phyloP scores from a whole-genome alignment of 2,113 vertebrate genomes.

The Xiphophorus maculatus region DNA sequence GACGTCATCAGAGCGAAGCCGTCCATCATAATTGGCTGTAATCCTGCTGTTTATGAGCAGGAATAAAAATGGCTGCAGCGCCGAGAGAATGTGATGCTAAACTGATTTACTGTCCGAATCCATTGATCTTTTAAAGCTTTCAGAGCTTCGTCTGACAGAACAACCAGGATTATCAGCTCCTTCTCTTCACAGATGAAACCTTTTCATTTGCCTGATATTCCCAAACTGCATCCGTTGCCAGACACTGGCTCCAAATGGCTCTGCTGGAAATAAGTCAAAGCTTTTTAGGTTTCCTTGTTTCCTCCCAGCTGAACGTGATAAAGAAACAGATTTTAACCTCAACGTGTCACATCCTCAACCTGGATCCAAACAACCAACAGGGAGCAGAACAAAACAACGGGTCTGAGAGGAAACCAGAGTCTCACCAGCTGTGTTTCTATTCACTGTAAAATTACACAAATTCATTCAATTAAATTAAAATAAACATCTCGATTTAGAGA shows the following conservation, averaged over 20 bases:
- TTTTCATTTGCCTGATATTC: background rate
- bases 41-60: conserved; percentile 57
- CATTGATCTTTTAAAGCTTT: conserved; percentile 43
- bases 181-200: background rate
- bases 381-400: background rate
- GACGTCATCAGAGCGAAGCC: conserved; percentile 43
- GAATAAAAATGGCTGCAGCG: conserved; percentile 35
- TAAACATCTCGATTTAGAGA: too few species aligned
- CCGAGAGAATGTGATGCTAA: conserved; percentile 13
- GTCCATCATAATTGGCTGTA: conserved; percentile 20
- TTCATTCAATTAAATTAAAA: too few species aligned
- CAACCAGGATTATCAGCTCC: conserved; percentile 7
- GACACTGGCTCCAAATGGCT: background rate
- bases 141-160: conserved; percentile 6
- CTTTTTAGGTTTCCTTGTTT: background rate
- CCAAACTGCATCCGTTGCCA: background rate
- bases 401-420: too few species aligned
- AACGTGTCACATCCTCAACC: conserved; percentile 50
- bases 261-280: background rate
- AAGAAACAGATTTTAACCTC: conserved; percentile 35
- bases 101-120: conserved; percentile 46
- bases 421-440: too few species aligned
- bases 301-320: conserved; percentile 28
- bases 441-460: too few species aligned
- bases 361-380: background rate